Conservation (phyloP, 35 echinoderm and acorn worm genomes). For the Lytechinus variegatus region DNA sequence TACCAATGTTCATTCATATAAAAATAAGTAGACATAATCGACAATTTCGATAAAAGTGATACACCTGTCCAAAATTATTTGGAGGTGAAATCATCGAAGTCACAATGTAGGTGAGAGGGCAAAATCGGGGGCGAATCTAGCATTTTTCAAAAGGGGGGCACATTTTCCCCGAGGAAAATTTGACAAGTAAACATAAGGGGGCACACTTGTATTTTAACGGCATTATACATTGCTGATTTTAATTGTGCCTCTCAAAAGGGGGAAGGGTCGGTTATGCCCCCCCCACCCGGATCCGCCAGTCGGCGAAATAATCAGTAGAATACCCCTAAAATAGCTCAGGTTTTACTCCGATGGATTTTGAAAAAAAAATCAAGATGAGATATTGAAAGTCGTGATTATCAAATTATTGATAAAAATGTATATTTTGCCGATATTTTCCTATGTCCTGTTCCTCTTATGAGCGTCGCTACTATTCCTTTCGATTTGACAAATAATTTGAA, state of each 20-base stretch:
- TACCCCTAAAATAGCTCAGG: neutral
- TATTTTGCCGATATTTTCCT: neutral
- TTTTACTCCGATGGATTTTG: neutral
- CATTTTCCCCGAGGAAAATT: too few species aligned
- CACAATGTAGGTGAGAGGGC: too few species aligned
- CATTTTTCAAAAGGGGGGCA: too few species aligned
- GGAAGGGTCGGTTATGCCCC: neutral
- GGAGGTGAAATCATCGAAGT: too few species aligned
- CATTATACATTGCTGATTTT: neutral
- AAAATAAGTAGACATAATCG: too few species aligned
- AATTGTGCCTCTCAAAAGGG: neutral
- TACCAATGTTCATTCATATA: too few species aligned
- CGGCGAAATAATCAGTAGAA: neutral
- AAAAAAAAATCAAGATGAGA: neutral
- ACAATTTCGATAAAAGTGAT: too few species aligned
- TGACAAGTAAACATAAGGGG: too few species aligned
- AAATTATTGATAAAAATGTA: neutral
- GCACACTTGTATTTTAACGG: neutral
- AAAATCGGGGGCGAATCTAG: too few species aligned
- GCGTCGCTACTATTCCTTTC: neutral
- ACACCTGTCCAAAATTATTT: too few species aligned
- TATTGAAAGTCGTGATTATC: neutral
- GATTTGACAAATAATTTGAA: neutral
- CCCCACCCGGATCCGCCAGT: too few species aligned
- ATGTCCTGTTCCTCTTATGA: slow-evolving; percentile 11